Percentiles rank a stretch among this genome's conserved stretches.
Evolutionary conservation across 2,113 vertebrate genomes (phyloP).

Genomic region (Neofelis nebulosa): DNA sequence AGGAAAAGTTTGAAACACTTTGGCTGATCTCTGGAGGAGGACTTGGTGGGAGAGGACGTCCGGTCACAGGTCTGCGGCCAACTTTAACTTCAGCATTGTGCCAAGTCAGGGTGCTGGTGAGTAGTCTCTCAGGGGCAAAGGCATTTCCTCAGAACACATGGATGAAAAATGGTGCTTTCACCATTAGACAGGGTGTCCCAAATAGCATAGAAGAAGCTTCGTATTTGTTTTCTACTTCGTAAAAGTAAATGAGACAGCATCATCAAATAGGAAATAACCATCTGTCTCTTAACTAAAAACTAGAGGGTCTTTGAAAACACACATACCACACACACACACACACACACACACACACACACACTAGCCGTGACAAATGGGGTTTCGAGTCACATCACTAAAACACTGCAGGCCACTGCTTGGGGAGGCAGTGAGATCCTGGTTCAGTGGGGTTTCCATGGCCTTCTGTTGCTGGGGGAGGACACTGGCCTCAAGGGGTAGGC

Average conservation of each 20-base stretch:
- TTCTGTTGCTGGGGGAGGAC: background rate
- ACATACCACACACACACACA: no score
- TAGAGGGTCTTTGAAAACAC: background rate
- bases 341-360: background rate
- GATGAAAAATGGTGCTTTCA: background rate
- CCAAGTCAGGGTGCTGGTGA: rapidly evolving
- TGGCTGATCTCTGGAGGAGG: background rate
- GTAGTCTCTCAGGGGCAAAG: rapidly evolving
- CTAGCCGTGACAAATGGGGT: background rate
- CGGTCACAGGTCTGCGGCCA: background rate
- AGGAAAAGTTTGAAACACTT: background rate
- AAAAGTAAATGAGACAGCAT: background rate
- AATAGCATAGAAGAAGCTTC: background rate
- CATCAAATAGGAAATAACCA: background rate
- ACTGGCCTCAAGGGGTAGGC: rapidly evolving
- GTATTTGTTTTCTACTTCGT: background rate
- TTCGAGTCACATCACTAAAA: background rate
- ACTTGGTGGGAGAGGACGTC: background rate
- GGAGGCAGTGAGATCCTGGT: no score
- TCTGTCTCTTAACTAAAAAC: background rate
- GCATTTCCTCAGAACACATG: background rate
- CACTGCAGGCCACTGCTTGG: rapidly evolving
- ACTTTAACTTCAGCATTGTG: background rate
- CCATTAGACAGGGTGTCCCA: background rate
- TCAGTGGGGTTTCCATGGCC: background rate